Conservation (phyloP, 2,113 vertebrate genomes). For the Tragelaphus imberbis region DNA sequence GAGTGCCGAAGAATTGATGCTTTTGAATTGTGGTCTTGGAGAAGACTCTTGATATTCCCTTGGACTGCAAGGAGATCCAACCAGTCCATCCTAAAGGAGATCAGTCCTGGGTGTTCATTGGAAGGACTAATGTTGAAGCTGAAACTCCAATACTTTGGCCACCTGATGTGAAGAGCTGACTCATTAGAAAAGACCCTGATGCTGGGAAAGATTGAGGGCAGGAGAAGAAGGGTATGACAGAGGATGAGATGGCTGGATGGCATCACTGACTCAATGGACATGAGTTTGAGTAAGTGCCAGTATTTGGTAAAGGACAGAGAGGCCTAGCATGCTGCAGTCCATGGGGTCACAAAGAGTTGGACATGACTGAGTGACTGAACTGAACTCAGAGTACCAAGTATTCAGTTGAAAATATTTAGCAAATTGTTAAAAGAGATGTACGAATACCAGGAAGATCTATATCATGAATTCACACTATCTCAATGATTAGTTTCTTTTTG, state of each 20-base stretch:
- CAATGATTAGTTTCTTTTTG: not conserved
- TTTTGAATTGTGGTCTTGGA: not conserved
- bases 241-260: not conserved
- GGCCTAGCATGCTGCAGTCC: not conserved
- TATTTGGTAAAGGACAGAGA: not conserved
- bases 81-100: not conserved
- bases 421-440: not conserved
- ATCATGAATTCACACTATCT: not conserved
- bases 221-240: not conserved
- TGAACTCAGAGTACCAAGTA: not conserved
- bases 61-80: not conserved
- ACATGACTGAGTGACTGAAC: not conserved
- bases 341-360: not conserved
- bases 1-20: rapidly evolving
- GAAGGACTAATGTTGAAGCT: not conserved
- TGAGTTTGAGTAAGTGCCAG: not conserved
- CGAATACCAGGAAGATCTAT: not conserved
- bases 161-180: not conserved
- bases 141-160: not conserved
- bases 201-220: not conserved
- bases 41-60: not conserved
- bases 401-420: not conserved
- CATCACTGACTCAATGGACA: not conserved
- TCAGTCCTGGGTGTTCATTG: not conserved
- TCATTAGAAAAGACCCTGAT: not conserved